Conservation (phyloP, 2,797 vertebrate genomes). For the Botia kubotai region DNA sequence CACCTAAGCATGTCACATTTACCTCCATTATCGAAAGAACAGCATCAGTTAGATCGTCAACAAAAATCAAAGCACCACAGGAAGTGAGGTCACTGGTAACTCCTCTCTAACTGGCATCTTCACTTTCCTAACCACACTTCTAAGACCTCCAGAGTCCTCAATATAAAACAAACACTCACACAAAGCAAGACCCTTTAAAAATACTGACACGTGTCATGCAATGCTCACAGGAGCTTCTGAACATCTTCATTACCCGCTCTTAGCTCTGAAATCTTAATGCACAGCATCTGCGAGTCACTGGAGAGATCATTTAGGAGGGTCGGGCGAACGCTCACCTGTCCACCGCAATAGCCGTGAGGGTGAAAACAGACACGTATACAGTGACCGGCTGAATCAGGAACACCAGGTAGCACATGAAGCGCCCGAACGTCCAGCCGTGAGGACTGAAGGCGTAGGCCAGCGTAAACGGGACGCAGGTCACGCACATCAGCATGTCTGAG, state of each 20-base stretch:
- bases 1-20: neutral
- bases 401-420: constrained; percentile 85
- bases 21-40: too few species aligned
- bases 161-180: neutral
- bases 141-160: neutral
- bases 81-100: neutral
- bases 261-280: neutral
- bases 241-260: neutral
- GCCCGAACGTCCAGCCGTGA: constrained; percentile 85
- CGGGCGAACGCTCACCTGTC: constrained; percentile 73
- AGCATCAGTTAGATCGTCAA: neutral
- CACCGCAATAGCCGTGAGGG: constrained; percentile 85
- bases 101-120: neutral
- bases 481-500: constrained; percentile 87
- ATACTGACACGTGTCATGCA: neutral
- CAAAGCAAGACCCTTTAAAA: neutral
- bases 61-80: constrained; percentile 12
- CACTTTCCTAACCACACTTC: neutral
- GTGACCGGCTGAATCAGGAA: constrained; percentile 86
- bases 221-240: neutral
- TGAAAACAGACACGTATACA: constrained; percentile 87
- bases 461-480: constrained; percentile 86
- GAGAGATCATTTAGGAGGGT: neutral
- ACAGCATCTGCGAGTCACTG: neutral
- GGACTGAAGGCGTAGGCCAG: constrained; percentile 88